These are phyloP conservation scores for Philopotamus ludificatus DNA, from an alignment of 1,140 invertebrate genomes.

Conservation along the genomic window DNA sequence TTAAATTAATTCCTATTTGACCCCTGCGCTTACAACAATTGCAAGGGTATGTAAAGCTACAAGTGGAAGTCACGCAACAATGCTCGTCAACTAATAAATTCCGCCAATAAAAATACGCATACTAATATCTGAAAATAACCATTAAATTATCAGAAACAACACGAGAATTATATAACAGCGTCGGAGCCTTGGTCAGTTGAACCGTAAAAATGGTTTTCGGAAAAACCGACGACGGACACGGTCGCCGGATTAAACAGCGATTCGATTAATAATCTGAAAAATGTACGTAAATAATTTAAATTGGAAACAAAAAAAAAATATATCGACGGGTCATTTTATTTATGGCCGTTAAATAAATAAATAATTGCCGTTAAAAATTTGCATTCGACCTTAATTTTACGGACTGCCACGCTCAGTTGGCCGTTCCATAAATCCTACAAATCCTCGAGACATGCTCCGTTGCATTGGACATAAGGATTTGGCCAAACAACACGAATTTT, in stretches of 20 bases:
- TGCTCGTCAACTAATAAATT: too few relatives aligned
- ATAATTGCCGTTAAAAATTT: conserved; percentile 28
- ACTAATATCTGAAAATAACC: neutral
- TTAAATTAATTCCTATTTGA: conserved; percentile 29
- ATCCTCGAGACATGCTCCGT: conserved; percentile 20
- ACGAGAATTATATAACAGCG: neutral
- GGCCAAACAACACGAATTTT: too few relatives aligned
- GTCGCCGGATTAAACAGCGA: conserved; percentile 8
- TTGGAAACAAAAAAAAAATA: neutral
- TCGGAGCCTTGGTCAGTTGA: conserved; percentile 1
- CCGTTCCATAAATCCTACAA: conserved; percentile 8
- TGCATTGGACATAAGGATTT: conserved; percentile 1
- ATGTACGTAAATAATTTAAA: too few relatives aligned
- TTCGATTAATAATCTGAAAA: conserved; percentile 9
- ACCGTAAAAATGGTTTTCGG: conserved; percentile 9
- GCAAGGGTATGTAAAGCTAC: conserved; percentile 1
- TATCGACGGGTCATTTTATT: conserved; percentile 17
- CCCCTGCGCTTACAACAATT: conserved; percentile 11
- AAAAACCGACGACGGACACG: conserved; percentile 13
- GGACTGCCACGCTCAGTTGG: conserved; percentile 28
- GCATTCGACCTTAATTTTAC: conserved; percentile 29
- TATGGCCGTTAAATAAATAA: conserved; percentile 24
- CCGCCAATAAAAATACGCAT: too few relatives aligned
- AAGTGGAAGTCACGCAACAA: neutral
- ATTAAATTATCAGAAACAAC: neutral